phyloP scores from a whole-genome alignment of 2,113 vertebrate genomes.

The Passer montanus region DNA sequence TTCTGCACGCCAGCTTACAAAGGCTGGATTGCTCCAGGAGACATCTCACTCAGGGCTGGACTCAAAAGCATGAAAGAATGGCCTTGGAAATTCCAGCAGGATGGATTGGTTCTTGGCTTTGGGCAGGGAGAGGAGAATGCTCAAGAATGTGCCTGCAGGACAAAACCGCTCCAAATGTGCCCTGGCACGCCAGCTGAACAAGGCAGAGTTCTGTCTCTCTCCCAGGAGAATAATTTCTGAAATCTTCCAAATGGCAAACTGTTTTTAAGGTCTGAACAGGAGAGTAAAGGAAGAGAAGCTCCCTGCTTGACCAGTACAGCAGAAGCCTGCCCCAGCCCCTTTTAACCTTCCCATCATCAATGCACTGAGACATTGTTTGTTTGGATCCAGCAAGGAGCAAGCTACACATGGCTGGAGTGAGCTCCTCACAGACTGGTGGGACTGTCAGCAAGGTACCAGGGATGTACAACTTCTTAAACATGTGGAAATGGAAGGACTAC shows the following conservation, averaged over 20 bases:
- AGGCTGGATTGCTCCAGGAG: background rate
- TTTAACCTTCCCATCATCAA: background rate
- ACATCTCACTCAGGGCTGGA: background rate
- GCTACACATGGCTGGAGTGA: background rate
- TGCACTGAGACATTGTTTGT: background rate
- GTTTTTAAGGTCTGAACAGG: background rate
- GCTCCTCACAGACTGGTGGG: background rate
- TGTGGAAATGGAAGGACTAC: background rate
- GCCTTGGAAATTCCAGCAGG: background rate
- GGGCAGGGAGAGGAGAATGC: background rate
- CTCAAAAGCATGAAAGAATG: background rate
- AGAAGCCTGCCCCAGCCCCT: background rate
- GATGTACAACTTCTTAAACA: background rate
- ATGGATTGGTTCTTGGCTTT: background rate
- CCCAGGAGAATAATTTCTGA: background rate
- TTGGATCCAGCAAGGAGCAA: background rate
- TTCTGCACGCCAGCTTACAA: background rate
- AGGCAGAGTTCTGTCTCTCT: background rate
- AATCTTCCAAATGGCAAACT: background rate
- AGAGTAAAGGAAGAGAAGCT: background rate
- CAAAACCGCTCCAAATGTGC: background rate
- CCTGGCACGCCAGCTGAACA: background rate
- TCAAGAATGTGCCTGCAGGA: constrained; percentile 41
- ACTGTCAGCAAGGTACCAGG: background rate
- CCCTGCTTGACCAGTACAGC: background rate